These are phyloP conservation scores for Tetranychus piercei DNA, from an alignment of 2,888 invertebrate genomes.

Conservation along the genomic window DNA sequence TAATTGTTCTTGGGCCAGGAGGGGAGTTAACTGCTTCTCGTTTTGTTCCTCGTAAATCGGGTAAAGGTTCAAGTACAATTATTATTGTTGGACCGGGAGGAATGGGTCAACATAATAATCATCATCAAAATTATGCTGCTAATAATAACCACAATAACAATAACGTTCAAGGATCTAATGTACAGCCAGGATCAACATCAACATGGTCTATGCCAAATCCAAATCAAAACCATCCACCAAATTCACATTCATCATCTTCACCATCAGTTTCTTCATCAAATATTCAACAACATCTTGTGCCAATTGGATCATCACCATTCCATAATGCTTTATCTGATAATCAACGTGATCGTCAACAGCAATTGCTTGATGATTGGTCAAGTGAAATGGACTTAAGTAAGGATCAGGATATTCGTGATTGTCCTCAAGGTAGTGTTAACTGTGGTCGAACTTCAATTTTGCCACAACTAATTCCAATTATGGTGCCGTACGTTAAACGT, in stretches of 20 bases:
- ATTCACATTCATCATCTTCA: neutral
- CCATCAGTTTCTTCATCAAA: neutral
- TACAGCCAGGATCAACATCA: neutral
- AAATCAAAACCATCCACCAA: neutral
- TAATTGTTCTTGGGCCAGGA: neutral
- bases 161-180: neutral
- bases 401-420: neutral
- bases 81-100: neutral
- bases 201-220: neutral
- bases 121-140: neutral
- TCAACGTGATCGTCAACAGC: neutral
- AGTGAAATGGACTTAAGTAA: neutral
- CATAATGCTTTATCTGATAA: neutral
- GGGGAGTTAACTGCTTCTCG: neutral
- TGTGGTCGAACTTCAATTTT: neutral
- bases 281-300: neutral
- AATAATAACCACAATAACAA: neutral
- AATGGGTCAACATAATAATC: neutral
- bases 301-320: neutral
- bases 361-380: neutral
- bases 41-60: neutral
- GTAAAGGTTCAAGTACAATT: neutral
- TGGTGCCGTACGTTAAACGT: neutral
- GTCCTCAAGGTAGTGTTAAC: neutral
- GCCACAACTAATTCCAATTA: neutral